Evolutionary conservation across 1,140 invertebrate species (phyloP), one percentile per base, ranked within the genome.

Genomic region (Tetramorium simillimum): DNA sequence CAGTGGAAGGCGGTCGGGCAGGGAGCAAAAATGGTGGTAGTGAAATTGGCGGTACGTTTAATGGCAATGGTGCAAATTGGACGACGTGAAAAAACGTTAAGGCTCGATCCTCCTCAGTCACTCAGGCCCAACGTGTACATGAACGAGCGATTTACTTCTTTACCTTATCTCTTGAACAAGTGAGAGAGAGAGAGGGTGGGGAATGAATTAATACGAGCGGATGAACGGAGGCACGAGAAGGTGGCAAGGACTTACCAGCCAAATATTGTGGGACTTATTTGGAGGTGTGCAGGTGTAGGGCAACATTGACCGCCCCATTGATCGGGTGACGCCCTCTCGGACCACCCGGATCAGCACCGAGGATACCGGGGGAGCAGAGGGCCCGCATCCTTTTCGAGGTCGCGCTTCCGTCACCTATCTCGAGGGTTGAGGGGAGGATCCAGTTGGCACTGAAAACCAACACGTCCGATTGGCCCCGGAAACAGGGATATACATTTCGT

Each of bases 401-500:
- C 89, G 90, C 89, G 90, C 89, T 72, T 89, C 89, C 69, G 89
- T 90, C 90, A 88, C 87, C 72, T 91, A 91, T 91, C 89, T 90
- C 90, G 85, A 84, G 77, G 85, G 87, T 88, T 89, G 89, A 80
- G 76, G 80, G 89, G 24, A 69, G 73, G 78, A 63, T 91, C 89
- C 90, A 85, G 95, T 96, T 62, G 96, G 96, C 93, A 96, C 96
- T 96, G 94, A 89, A 91, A 96, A 91, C 86, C 91, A 88, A 90
- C 91, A 92, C 88, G 91, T 88, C 88, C 88, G 63, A 92, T 92
- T 92, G 91, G 89, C 91, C 91, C 91, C 91, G 88, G 53, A 87
- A 87, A 82, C 86, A 77, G 85, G 76, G 58, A 89, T 75, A 89
- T 49, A 85, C 43, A 89, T 43, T 85, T 75, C 78, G 65, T 82